Conservation (phyloP, 2,888 invertebrate genomes). For the Hymenopus coronatus region DNA sequence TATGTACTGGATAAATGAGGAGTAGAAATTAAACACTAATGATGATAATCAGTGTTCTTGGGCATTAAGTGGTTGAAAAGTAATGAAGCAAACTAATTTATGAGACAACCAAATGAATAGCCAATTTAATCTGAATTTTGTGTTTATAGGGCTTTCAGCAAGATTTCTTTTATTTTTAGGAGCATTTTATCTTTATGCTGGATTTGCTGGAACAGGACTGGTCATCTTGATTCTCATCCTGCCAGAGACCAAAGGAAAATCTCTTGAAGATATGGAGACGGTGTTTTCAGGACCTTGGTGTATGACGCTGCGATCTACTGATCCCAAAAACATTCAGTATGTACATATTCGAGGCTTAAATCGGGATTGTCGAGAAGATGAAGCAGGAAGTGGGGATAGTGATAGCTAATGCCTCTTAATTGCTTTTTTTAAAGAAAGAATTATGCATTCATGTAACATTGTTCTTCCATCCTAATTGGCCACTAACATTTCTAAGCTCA, state of each 20-base stretch:
- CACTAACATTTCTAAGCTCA: no score
- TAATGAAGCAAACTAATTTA: no score
- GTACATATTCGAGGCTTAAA: constrained; percentile 50
- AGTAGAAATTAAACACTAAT: no score
- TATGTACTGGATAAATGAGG: no score
- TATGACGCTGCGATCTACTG: constrained; percentile 14
- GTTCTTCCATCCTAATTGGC: no score
- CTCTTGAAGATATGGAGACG: constrained; percentile 51
- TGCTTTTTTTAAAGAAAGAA: neutral
- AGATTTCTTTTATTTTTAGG: constrained; percentile 42
- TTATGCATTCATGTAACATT: neutral
- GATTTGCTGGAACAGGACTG: constrained; percentile 48
- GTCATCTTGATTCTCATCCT: constrained; percentile 48
- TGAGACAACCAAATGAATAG: no score
- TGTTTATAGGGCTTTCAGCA: no score
- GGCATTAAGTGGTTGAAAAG: no score
- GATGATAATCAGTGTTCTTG: no score
- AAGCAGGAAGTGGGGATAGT: constrained; percentile 36
- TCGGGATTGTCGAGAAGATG: constrained; percentile 43
- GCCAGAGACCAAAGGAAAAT: constrained; percentile 54
- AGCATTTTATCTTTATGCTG: constrained; percentile 53
- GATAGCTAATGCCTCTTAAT: constrained; percentile 28
- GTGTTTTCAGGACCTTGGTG: constrained; percentile 41
- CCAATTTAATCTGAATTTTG: no score
- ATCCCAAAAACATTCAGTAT: constrained; percentile 44